Conservation (phyloP, 2,113 vertebrate species). For the Chionodraco myersi region DNA sequence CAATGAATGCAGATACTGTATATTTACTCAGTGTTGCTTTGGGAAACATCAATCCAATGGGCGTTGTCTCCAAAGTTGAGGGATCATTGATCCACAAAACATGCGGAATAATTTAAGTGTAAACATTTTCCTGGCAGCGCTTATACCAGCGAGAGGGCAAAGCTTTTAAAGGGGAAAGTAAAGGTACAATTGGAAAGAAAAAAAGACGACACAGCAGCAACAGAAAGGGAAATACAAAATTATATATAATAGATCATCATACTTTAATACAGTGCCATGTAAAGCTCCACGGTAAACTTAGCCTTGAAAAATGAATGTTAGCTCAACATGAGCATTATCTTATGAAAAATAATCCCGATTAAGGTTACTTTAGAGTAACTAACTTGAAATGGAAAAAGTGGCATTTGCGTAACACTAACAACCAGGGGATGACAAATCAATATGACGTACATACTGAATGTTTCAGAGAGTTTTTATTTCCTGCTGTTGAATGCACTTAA, state of each 20-base stretch:
- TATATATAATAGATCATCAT: not conserved
- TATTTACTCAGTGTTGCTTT: constrained; percentile 70
- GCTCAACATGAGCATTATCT: constrained; percentile 7
- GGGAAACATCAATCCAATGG: constrained; percentile 73
- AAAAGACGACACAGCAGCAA: constrained; percentile 9
- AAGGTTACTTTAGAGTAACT: constrained; percentile 11
- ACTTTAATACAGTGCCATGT: constrained; percentile 13
- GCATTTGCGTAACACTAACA: constrained; percentile 1
- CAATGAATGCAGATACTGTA: constrained; percentile 68
- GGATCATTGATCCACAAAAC: constrained; percentile 72
- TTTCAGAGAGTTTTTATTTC: not conserved
- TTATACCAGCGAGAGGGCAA: constrained; percentile 49
- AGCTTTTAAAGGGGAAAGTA: constrained; percentile 36
- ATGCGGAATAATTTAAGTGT: constrained; percentile 72
- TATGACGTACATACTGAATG: constrained; percentile 11
- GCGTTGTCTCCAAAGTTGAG: constrained; percentile 51
- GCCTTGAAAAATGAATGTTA: constrained; percentile 35
- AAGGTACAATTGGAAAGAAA: not conserved
- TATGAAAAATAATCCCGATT: not conserved
- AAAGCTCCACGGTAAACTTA: constrained; percentile 14
- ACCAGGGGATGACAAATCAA: constrained; percentile 19
- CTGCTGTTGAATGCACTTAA: constrained; percentile 21
- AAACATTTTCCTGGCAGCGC: constrained; percentile 54
- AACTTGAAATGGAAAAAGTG: constrained; percentile 4
- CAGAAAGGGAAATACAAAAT: constrained; percentile 1